phyloP scores from a whole-genome alignment of 2,888 invertebrate species.

The Patella depressa region DNA sequence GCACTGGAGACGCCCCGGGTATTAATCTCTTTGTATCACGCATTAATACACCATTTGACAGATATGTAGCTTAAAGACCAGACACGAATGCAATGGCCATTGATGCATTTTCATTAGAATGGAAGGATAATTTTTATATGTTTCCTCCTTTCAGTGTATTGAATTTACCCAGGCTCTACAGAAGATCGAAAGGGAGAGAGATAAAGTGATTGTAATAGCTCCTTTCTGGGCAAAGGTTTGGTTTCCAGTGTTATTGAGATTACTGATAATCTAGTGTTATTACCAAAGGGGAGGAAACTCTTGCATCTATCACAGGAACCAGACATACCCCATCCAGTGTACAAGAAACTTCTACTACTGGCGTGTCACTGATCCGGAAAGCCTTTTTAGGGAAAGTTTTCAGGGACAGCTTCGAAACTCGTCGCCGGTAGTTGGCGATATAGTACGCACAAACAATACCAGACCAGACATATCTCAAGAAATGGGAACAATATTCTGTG shows the following conservation, averaged over 20 bases:
- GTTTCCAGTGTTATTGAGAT: not conserved
- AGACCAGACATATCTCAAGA: conserved; percentile 4
- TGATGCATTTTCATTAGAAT: conserved; percentile 28
- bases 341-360: conserved; percentile 14
- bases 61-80: conserved; percentile 25
- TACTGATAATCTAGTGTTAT: too few species aligned
- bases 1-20: not conserved
- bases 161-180: conserved; percentile 14
- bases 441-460: conserved; percentile 21
- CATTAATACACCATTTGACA: conserved; percentile 11
- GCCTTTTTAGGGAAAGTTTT: conserved; percentile 20
- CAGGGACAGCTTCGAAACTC: conserved; percentile 18
- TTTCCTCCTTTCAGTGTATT: conserved; percentile 16
- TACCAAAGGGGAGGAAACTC: not conserved
- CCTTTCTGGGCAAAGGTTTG: conserved; percentile 27
- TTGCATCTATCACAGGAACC: conserved; percentile 3
- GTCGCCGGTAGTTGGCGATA: conserved; percentile 14
- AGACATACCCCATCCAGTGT: conserved; percentile 21
- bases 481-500: conserved; percentile 24
- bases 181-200: conserved; percentile 24
- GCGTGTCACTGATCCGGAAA: conserved; percentile 23
- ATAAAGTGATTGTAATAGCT: conserved; percentile 18
- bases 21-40: conserved; percentile 34
- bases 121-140: conserved; percentile 18
- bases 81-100: conserved; percentile 25